These are phyloP conservation scores for Gymnothorax javanicus DNA, from an alignment of 2,797 vertebrate species.

Conservation along the genomic window DNA sequence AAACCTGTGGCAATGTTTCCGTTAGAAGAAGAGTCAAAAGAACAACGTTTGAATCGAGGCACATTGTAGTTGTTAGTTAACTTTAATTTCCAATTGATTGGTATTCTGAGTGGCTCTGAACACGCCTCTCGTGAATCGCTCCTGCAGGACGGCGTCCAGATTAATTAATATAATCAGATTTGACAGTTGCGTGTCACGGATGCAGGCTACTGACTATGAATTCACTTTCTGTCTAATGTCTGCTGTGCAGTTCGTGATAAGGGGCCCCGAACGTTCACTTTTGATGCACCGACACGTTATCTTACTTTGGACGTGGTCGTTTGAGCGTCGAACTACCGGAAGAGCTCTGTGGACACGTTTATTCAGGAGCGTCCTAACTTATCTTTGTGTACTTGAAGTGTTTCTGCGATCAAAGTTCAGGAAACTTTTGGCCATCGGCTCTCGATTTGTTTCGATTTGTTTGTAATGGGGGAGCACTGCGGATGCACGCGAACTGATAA, in stretches of 20 bases:
- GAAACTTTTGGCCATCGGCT: neutral
- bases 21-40: neutral
- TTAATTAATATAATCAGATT: neutral
- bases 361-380: neutral
- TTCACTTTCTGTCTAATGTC: neutral
- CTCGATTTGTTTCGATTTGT: neutral
- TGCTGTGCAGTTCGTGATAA: neutral
- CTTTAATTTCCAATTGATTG: neutral
- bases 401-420: neutral
- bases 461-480: neutral
- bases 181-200: slow-evolving; percentile 11
- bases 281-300: neutral
- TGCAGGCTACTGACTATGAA: neutral
- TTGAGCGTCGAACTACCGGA: neutral
- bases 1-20: neutral
- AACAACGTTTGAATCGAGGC: neutral
- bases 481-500: neutral
- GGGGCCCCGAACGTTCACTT: neutral
- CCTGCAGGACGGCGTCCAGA: neutral
- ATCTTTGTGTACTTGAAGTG: neutral
- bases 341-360: neutral
- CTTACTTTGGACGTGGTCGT: neutral
- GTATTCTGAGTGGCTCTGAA: neutral
- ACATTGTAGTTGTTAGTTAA: neutral
- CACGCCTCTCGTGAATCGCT: neutral